phyloP scores from a whole-genome alignment of 1,140 invertebrate species.

The Diorhabda carinulata region DNA sequence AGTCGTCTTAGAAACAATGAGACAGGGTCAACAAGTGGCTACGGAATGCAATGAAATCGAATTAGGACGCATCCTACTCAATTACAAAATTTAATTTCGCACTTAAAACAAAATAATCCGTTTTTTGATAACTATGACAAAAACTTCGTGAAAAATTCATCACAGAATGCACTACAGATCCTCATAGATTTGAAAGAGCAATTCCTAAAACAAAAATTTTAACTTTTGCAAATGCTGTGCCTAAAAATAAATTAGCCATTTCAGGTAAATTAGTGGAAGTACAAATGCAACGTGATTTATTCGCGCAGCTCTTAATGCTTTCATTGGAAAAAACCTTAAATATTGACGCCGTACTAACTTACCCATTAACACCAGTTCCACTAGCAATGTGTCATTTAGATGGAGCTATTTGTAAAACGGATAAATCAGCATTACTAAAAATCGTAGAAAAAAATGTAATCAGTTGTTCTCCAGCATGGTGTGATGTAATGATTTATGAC shows the following conservation, averaged over 20 bases:
- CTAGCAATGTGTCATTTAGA: constrained; percentile 41
- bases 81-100: constrained; percentile 21
- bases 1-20: constrained; percentile 21
- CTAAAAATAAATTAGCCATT: constrained; percentile 27
- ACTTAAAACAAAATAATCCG: constrained; percentile 26
- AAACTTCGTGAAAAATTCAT: constrained; percentile 31
- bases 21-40: constrained; percentile 16
- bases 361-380: constrained; percentile 29
- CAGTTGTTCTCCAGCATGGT: constrained; percentile 7
- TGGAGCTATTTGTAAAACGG: too few species aligned
- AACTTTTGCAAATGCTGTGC: constrained; percentile 24
- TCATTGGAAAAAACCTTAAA: constrained; percentile 23
- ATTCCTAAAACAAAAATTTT: constrained; percentile 34
- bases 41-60: constrained; percentile 19
- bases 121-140: constrained; percentile 26
- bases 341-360: constrained; percentile 24
- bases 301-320: constrained; percentile 23
- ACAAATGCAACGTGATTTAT: constrained; percentile 31
- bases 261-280: constrained; percentile 31
- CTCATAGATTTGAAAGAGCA: constrained; percentile 32
- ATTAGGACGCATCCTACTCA: too few species aligned
- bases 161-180: constrained; percentile 27
- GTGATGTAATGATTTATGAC: constrained; percentile 31
- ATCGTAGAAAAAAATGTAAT: constrained; percentile 23
- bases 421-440: constrained; percentile 27